phyloP scores from a whole-genome alignment of 2,113 vertebrate species.

The Nannospalax galili region DNA sequence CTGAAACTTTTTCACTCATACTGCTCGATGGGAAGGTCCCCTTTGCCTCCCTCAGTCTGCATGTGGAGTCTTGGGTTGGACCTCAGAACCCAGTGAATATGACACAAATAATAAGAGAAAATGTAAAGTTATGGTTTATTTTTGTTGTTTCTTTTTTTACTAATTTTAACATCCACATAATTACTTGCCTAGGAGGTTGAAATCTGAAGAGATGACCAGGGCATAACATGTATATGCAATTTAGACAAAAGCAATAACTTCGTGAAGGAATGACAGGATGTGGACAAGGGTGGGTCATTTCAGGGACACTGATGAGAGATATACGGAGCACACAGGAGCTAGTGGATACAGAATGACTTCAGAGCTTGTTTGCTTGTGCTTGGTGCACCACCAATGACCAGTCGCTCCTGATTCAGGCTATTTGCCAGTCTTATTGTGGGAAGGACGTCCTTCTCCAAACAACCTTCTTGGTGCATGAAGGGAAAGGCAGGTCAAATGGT shows the following conservation, averaged over 20 bases:
- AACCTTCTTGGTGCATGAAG: not conserved
- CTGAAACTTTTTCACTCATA: not conserved
- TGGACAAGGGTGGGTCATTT: not conserved
- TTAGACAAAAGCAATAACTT: not conserved
- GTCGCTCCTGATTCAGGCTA: not conserved
- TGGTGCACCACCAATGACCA: not conserved
- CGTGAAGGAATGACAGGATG: too few relatives aligned
- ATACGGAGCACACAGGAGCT: too few relatives aligned
- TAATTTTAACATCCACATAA: too few relatives aligned
- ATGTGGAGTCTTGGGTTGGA: not conserved
- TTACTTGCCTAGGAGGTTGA: too few relatives aligned
- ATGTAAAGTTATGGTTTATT: too few relatives aligned
- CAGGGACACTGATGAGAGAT: not conserved
- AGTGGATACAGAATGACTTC: not conserved
- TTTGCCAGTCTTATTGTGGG: not conserved
- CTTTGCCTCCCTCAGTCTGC: too few relatives aligned
- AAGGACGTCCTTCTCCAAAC: not conserved
- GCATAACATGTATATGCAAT: not conserved
- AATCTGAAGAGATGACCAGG: not conserved
- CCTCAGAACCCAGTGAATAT: not conserved
- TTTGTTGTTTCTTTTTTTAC: too few relatives aligned
- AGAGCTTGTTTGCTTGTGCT: not conserved
- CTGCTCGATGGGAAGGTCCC: not conserved
- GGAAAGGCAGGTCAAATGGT: not conserved
- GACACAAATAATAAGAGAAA: not conserved